A percentile compares a stretch with the other conserved stretches of the same genome.
Evolutionary conservation across 2,113 vertebrate species (phyloP).

Genomic region (Rhagologus leucostigma): DNA sequence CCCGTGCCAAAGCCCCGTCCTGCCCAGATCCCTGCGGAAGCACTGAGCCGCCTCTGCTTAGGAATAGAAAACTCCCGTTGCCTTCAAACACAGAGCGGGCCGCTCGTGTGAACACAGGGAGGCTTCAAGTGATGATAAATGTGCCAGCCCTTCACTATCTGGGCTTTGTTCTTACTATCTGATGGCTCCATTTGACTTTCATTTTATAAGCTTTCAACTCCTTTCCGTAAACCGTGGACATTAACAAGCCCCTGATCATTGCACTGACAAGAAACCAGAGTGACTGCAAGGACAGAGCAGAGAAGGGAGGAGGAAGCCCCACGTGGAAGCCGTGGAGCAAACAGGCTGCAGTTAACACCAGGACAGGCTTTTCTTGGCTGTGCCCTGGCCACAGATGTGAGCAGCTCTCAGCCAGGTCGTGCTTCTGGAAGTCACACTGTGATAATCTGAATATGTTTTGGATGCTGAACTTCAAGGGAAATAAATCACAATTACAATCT

Average conservation of each 20-base stretch:
- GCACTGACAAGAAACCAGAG: background rate
- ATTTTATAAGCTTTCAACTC: slow-evolving; percentile 52
- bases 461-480: slow-evolving; percentile 3
- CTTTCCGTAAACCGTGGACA: background rate
- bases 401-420: background rate
- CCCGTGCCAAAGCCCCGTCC: background rate
- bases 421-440: background rate
- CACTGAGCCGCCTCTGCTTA: rapidly evolving
- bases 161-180: slow-evolving; percentile 50
- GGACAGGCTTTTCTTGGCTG: background rate
- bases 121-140: slow-evolving; percentile 49
- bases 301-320: background rate
- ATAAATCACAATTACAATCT: slow-evolving; percentile 27
- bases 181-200: slow-evolving; percentile 67
- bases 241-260: slow-evolving; percentile 18
- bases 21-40: background rate
- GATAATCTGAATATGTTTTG: background rate
- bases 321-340: background rate
- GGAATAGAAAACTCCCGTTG: rapidly evolving
- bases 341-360: background rate
- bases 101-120: background rate
- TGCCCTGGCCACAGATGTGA: background rate
- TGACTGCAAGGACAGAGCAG: background rate
- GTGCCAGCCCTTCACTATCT: slow-evolving; percentile 33
- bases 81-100: background rate